Conservation (phyloP, 2,888 invertebrate genomes). For the Linnaemya tessellans region DNA sequence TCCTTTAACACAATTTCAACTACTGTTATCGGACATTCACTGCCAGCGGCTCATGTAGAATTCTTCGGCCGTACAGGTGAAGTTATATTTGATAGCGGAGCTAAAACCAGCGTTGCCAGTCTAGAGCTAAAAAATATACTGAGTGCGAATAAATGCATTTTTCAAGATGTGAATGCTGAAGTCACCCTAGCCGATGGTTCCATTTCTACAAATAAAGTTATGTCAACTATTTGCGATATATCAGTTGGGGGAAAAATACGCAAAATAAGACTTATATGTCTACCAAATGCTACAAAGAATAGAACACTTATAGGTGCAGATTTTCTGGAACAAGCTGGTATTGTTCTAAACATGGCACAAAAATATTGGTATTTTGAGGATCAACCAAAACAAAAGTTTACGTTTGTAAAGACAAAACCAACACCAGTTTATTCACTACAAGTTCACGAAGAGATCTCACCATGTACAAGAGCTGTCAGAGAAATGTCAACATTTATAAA, state of each 20-base stretch:
- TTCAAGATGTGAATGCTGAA: background rate
- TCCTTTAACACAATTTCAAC: too few relatives aligned
- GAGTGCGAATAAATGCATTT: background rate
- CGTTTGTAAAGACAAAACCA: slow-evolving; percentile 3
- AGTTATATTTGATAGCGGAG: too few relatives aligned
- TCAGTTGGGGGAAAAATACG: background rate
- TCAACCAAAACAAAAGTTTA: slow-evolving; percentile 48
- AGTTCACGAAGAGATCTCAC: slow-evolving; percentile 3
- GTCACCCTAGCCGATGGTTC: slow-evolving; percentile 31
- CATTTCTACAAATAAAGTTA: background rate
- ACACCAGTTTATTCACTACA: slow-evolving; percentile 26
- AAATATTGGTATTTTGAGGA: slow-evolving; percentile 47
- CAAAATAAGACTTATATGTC: slow-evolving; percentile 22
- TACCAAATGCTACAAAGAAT: slow-evolving; percentile 25
- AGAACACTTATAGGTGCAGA: slow-evolving; percentile 33
- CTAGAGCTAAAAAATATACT: background rate
- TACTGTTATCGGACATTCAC: slow-evolving; percentile 49
- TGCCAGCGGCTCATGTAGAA: slow-evolving; percentile 45
- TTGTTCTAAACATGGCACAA: slow-evolving; percentile 48
- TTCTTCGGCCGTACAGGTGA: too few relatives aligned
- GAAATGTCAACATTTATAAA: slow-evolving; percentile 37
- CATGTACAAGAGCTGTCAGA: slow-evolving; percentile 5
- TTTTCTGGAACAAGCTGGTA: slow-evolving; percentile 50
- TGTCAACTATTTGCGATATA: slow-evolving; percentile 26
- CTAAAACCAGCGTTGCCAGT: too few relatives aligned